Evolutionary conservation across 2,113 vertebrate genomes (phyloP), one percentile per base, ranked within the genome.

Genomic region (Zosterops borbonicus): DNA sequence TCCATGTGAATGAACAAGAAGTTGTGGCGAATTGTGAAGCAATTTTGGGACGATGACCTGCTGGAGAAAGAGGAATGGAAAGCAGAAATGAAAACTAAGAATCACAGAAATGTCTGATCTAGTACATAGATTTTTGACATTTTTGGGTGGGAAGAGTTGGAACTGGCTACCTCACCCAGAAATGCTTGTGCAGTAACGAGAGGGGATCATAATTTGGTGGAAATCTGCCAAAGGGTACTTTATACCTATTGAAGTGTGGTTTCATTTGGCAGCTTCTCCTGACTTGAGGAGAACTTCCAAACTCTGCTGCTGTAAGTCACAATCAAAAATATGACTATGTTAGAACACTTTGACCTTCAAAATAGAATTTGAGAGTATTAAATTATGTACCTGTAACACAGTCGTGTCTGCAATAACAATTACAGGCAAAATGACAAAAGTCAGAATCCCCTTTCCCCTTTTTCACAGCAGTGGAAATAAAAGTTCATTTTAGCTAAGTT

Each of bases 251-350:
- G 77, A 91, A 94, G 78, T 68, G 37, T 81, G 60, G 56, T 70
- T 92, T 56, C n/a, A 33, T 65, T 95, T 94, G 89, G 81, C 92
- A 94, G 73, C 69, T 92, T 73, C 80, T 83, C 52, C 62, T 64
- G 37, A 78, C n/a, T 91, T 64, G 50, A 83, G 52, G 7, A 88
- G 52, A 87, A 81, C 86, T 93, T 80, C 80, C 78, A 59, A 92
- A 86, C 47, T 63, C 67, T 67, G 55, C 47, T 90, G 52, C 73
- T 75, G 0, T 93, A 94, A 89, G 41, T 92, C 77, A 82, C 17
- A 73, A 67, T 74, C 73, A 89, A 87, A 89, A 79, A 31, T 52
- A 39, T 11, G 23, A 44, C 3, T 5, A 58, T 50, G 86, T 75
- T 64, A 73, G 74, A 76, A 83, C 73, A 64, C 25, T 82, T 68